Base-by-base conservation (phyloP, 1,140 invertebrate genomes). In the Procambarus clarkii region DNA sequence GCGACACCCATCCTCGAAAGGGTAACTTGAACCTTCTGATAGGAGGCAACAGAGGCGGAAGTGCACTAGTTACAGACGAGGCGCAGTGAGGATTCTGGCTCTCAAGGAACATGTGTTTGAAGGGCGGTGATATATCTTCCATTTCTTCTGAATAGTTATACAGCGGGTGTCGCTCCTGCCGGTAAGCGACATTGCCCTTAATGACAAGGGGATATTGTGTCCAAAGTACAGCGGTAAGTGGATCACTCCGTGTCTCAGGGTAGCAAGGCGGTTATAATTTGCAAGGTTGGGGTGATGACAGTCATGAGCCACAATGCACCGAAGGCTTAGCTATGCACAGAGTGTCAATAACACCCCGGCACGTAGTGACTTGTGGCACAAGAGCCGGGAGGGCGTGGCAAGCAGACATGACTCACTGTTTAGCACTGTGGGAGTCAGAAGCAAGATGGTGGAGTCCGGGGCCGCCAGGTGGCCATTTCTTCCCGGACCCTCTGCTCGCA, bases 81-180 rank as follows among this genome's bases (percentile, higher is more conserved):
- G 77, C 58, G 69, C 50, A 54, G 34, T 34, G 89, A 85, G 76
- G 83, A 76, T 91, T 85, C 89, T 91, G 89, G 89, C 69, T 85
- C 83, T 86, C 76, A 45, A 86, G 89, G 89, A 91, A 85, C 89
- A 91, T 91, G 71, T 91, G 82, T 91, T 85, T 85, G 89, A 91
- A 80, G 89, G 89, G 83, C 81, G 89, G 82, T 91, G 81, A 91
- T 85, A 50, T 85, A 91, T 91, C 60, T 69, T 91, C 89, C 76
- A 48, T 91, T 85, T 84, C 89, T 71, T 77, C 54, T 91, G 89
- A 85, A 84, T 85, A 91, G 85, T 85, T 91, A 78, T 79, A 76
- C 34, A 78, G 69, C n/a, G 50, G 79, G 77, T 69, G 83, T 48
- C 82, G 50, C 83, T 44, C 11, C 18, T 60, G 46, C 21, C 24